Evolutionary conservation across 2,888 invertebrate genomes (phyloP), one percentile per base, ranked within the genome.

Genomic region (Acronicta leporina): DNA sequence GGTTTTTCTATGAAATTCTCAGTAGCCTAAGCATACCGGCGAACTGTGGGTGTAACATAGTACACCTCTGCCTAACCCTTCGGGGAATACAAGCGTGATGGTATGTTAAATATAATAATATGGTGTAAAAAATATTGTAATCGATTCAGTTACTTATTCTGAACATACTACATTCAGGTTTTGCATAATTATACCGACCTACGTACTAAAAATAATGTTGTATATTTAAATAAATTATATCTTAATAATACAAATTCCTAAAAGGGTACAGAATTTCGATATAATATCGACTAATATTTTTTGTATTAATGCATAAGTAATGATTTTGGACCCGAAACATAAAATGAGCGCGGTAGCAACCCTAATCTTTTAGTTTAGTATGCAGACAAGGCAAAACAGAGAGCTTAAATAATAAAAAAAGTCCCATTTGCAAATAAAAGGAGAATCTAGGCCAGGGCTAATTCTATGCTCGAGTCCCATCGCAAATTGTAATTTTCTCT

Each of bases 401-500:
- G 48, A 68, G 46, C 51, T 49, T 58, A 68, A 69, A 76, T 76
- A 74, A 71, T 68, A 72, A 72, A 65, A 71, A 66, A 61, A 65
- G 54, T 65, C 50, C 59, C 25, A 64, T 48, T 77, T 72, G 64
- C 61, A 67, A 79, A 69, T 69, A 73, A 69, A 66, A 67, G 53
- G 44, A 58, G 44, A 72, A 81, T 70, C 77, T 80, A 84, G 80
- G 75, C 73, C 84, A 81, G 83, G 76, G 80, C 87, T 90, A 89
- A 90, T 92, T 90, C 86, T 82, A 81, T 84, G 84, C 80, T 81
- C 80, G 76, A 64, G 66, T 82, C 83, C 86, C 85, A 89, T 91
- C 87, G 87, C 92, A 90, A 92, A 93, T 92, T 91, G 89, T 89
- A 91, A 92, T 91, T 90, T 89, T 86, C 87, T 85, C 82, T 79